Base-by-base conservation (phyloP, 1,140 invertebrate species). In the Portunus trituberculatus region DNA sequence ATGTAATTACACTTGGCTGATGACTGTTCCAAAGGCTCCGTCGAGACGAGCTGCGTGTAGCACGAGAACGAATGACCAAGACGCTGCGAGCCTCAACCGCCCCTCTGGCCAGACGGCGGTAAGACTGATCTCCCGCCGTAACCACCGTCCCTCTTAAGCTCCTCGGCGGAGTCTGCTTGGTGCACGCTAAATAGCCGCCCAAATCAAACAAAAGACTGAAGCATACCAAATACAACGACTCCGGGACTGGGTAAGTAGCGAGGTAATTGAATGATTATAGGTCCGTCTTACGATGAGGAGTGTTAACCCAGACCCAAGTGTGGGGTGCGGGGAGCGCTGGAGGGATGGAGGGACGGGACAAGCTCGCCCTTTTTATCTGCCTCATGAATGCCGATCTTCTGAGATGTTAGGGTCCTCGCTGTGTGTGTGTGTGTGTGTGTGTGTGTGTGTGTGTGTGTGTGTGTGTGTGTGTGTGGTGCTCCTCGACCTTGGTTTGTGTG, bases 201-300 rank as follows among this genome's bases (percentile, higher is more conserved):
- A 95, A 89, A 95, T 95, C 94, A 95, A 95, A 95, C 94, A 95
- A 95, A 95, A 95, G 94, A 76, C 76, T 76, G 91, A 92, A 95
- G 94, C 94, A 95, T 95, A 95, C 94, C 94, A 95, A 95, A 95
- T 92, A 95, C 94, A 95, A 95, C 94, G 91, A 95, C 91, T 87
- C 48, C 91, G 45, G 84, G 94, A 92, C 94, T 45, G 84, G 94
- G 94, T 92, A 95, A 95, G 94, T 95, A 95, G 94, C 91, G 48
- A 86, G 46, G 94, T 95, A 95, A 95, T 92, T 95, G 94, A 95
- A 95, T 92, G 94, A 95, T 95, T 95, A 92, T 95, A 95, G 94
- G 48, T 46, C 90, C 84, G 39, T n/a, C 48, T 92, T 92, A 88
- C 46, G 94, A 95, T 95, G 94, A 92, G 91, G 84, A 92, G 94